Percentiles rank a stretch among this genome's conserved stretches.
These are phyloP conservation scores for Hedychridium roseum DNA, from an alignment of 2,888 invertebrate genomes.

Conservation along the genomic window DNA sequence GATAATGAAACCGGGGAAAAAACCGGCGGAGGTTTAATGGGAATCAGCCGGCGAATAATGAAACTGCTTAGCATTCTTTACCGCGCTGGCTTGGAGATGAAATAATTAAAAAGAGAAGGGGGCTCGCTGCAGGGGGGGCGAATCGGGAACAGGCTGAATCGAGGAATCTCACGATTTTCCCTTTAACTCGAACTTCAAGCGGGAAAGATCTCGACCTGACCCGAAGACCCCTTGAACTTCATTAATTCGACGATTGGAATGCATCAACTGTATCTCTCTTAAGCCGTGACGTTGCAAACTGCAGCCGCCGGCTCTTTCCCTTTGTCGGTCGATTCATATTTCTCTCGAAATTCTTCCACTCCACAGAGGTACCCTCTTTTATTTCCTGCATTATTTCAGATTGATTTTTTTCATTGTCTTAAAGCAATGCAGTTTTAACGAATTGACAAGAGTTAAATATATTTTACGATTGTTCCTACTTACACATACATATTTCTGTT, in stretches of 20 bases:
- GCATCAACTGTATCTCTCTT: no score
- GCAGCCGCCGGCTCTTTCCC: background rate
- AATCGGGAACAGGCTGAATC: constrained; percentile 36
- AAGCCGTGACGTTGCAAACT: background rate
- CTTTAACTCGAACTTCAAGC: constrained; percentile 30
- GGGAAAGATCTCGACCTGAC: no score
- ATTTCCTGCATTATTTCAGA: background rate
- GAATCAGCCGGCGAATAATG: constrained; percentile 61
- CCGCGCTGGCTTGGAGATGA: constrained; percentile 48
- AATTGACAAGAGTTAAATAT: no score
- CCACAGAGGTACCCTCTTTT: background rate
- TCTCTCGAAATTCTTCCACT: background rate
- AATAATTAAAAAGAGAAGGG: constrained; percentile 55
- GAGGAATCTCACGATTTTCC: constrained; percentile 26
- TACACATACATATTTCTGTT: no score
- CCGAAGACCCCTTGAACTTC: constrained; percentile 18
- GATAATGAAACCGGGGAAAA: constrained; percentile 60
- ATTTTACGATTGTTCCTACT: no score
- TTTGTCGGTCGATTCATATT: no score
- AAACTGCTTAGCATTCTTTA: constrained; percentile 62
- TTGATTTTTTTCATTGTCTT: background rate
- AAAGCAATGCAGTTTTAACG: no score
- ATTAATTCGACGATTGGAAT: constrained; percentile 15
- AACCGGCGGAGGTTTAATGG: constrained; percentile 59
- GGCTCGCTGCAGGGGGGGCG: no score